Evolutionary conservation across 2,797 vertebrate genomes (phyloP).

Genomic region (Pipistrellus kuhlii): DNA sequence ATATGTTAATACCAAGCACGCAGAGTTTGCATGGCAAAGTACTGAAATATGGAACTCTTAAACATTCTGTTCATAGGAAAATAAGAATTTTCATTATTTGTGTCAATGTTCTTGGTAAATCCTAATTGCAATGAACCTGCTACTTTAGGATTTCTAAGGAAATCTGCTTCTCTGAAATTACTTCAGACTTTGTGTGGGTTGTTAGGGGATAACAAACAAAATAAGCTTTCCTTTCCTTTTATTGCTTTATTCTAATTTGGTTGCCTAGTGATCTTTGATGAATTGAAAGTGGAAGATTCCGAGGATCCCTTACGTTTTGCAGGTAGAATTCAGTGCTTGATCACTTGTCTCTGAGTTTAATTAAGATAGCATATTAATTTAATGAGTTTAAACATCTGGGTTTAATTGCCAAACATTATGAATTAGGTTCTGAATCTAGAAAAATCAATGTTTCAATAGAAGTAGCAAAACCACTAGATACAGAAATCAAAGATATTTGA

Average conservation of each 20-base stretch:
- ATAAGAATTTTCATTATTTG: conserved; percentile 44
- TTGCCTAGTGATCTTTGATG: not conserved
- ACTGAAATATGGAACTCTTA: not conserved
- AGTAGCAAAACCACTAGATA: not conserved
- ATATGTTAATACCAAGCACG: not conserved
- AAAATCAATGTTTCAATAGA: conserved; percentile 13
- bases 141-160: not conserved
- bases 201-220: not conserved
- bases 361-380: conserved; percentile 48
- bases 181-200: not conserved
- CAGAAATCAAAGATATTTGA: conserved; percentile 29
- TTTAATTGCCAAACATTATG: conserved; percentile 36
- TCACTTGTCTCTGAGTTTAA: conserved; percentile 50
- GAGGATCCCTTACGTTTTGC: not conserved
- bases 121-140: not conserved
- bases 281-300: conserved; percentile 28
- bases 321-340: conserved; percentile 17
- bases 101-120: not conserved
- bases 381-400: conserved; percentile 5
- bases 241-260: not conserved
- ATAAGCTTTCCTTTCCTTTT: not conserved
- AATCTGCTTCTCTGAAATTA: conserved; percentile 22
- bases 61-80: not conserved
- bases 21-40: not conserved
- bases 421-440: not conserved